Conservation (phyloP, 2,113 vertebrate genomes). For the Carollia perspicillata region DNA sequence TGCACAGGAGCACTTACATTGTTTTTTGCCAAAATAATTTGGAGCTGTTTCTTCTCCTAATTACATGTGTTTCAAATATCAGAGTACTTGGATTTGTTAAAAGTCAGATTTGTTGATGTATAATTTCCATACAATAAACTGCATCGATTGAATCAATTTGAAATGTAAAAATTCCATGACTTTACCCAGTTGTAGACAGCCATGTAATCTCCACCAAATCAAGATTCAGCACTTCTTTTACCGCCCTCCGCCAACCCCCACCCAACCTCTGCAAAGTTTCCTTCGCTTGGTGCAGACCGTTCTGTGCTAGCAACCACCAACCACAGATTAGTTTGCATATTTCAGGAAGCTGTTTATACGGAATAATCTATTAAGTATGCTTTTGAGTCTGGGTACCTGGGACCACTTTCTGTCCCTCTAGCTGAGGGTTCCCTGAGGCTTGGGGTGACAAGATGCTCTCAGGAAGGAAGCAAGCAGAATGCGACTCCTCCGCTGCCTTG, state of each 20-base stretch:
- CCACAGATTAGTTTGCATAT: background rate
- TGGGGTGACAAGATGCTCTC: background rate
- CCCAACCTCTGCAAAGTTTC: background rate
- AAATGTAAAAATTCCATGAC: background rate
- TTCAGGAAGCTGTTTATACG: background rate
- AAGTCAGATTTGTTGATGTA: background rate
- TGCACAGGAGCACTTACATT: background rate
- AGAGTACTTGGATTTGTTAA: background rate
- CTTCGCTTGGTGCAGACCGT: background rate
- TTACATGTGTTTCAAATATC: background rate
- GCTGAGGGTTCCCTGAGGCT: background rate
- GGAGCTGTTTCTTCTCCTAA: background rate
- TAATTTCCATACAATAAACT: background rate
- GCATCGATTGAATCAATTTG: background rate
- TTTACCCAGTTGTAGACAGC: background rate
- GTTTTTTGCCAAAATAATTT: background rate
- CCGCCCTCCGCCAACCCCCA: too few species aligned
- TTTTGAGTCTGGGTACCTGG: background rate
- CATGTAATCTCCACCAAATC: background rate
- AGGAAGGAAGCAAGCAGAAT: background rate
- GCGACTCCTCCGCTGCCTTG: fast-evolving
- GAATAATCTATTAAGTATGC: background rate
- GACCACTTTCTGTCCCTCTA: background rate
- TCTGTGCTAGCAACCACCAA: background rate
- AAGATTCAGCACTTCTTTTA: background rate